Evolutionary conservation across 2,888 invertebrate genomes (phyloP), one percentile per base, ranked within the genome.

Genomic region (Fragum fragum): DNA sequence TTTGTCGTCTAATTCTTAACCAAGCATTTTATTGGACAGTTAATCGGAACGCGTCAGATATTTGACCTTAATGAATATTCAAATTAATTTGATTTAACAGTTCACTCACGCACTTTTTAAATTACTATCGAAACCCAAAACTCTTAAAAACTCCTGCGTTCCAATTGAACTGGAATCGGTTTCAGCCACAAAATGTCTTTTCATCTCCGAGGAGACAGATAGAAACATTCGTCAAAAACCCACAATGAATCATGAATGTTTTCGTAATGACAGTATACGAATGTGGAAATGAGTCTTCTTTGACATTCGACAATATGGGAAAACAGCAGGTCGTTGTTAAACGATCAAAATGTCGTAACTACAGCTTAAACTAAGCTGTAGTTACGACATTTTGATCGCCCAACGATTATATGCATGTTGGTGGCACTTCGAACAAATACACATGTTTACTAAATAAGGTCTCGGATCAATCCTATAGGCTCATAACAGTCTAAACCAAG

Each of bases 81-180:
- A 76, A 80, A 80, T 76, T 16, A 9, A 42, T 47, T 29, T 70
- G 47, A 59, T 76, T 69, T 59, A 80, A 23, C 39, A 53, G 47
- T 53, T 53, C 53, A n/a, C 69, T 47, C 80, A 80, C 80, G 80
- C 80, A 69, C 36, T 18, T 36, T n/a, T 39, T 61, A 63, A 75
- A 80, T 80, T 75, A 75, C 39, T 32, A n/a, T 28, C 28, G 78
- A 69, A 69, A 73, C 57, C 53, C 66, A 47, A 73, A 73, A 42
- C 73, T 73, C 66, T 66, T 66, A 66, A 66, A 66, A 66, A 66
- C 66, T 42, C 21, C 66, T 66, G 66, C 21, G n/a, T 21, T 66
- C 21, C 66, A 66, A 66, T 66, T 66, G 6, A 66, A 66, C 32
- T 66, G 66, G 66, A 66, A 66, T 66, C 66, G 42, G 66, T 66